Conservation (phyloP, 2,888 invertebrate species). For the Pollenia amentaria region DNA sequence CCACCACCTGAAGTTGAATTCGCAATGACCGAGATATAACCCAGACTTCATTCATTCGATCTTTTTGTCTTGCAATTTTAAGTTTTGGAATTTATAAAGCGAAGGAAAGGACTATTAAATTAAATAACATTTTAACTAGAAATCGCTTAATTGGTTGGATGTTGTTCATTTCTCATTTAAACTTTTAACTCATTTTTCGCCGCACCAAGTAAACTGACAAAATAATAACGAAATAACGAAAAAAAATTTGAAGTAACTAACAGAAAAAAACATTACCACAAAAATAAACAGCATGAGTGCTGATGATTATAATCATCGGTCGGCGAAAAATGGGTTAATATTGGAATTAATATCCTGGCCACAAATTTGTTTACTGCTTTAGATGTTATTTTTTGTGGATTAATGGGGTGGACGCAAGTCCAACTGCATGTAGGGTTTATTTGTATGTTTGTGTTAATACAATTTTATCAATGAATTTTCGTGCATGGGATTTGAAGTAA, state of each 20-base stretch:
- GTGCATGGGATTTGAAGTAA: constrained; percentile 13
- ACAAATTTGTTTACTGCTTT: constrained; percentile 45
- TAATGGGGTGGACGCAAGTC: background rate
- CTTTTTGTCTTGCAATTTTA: constrained; percentile 1
- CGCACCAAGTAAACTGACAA: too few relatives aligned
- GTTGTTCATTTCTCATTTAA: constrained; percentile 49
- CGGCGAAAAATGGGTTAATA: too few relatives aligned
- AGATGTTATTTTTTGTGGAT: constrained; percentile 12
- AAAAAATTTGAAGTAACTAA: too few relatives aligned
- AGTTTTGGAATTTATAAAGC: background rate
- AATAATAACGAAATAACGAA: too few relatives aligned
- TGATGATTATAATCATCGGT: too few relatives aligned
- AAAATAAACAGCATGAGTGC: too few relatives aligned
- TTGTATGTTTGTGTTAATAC: constrained; percentile 67
- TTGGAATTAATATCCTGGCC: constrained; percentile 52
- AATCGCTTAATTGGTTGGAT: constrained; percentile 6
- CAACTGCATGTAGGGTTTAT: background rate
- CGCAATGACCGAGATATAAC: background rate
- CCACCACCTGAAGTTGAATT: too few relatives aligned
- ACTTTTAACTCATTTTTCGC: too few relatives aligned
- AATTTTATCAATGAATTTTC: constrained; percentile 66
- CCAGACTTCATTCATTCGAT: background rate
- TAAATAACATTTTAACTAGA: constrained; percentile 54
- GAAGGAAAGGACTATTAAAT: constrained; percentile 26
- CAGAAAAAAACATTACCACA: too few relatives aligned